These are phyloP conservation scores for Stegodyphus mimosarum DNA, from an alignment of 1,140 invertebrate species.

Conservation along the genomic window DNA sequence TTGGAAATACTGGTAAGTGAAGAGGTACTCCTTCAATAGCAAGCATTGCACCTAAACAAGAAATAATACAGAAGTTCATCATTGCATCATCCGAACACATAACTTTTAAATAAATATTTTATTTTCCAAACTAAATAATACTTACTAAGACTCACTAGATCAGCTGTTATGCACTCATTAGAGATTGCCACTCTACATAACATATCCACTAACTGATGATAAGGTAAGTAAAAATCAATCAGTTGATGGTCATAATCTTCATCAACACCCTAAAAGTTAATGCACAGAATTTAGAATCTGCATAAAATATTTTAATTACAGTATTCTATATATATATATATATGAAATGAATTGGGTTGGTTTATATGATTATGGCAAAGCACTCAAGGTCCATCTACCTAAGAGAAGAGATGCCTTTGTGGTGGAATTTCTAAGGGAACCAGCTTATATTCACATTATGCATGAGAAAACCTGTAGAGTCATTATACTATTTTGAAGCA, in stretches of 20 bases:
- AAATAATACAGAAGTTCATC: conserved; percentile 7
- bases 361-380: not conserved
- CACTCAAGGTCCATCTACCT: no score
- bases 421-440: no score
- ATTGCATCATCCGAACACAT: no score
- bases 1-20: conserved; percentile 84
- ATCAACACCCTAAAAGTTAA: conserved; percentile 75
- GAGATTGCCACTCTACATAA: conserved; percentile 89
- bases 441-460: no score
- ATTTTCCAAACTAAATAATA: conserved; percentile 8
- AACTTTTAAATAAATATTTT: no score
- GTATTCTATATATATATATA: not conserved
- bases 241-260: conserved; percentile 82
- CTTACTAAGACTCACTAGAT: conserved; percentile 79
- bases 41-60: conserved; percentile 77
- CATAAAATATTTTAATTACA: not conserved
- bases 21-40: conserved; percentile 87
- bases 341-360: not conserved
- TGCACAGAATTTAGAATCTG: not conserved
- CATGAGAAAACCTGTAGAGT: no score
- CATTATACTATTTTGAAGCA: no score
- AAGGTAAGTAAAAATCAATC: conserved; percentile 82
- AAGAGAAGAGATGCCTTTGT: no score
- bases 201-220: conserved; percentile 86
- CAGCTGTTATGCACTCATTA: conserved; percentile 81